These are phyloP conservation scores for Oxystoma pomonae DNA, from an alignment of 2,888 invertebrate genomes.

Conservation along the genomic window DNA sequence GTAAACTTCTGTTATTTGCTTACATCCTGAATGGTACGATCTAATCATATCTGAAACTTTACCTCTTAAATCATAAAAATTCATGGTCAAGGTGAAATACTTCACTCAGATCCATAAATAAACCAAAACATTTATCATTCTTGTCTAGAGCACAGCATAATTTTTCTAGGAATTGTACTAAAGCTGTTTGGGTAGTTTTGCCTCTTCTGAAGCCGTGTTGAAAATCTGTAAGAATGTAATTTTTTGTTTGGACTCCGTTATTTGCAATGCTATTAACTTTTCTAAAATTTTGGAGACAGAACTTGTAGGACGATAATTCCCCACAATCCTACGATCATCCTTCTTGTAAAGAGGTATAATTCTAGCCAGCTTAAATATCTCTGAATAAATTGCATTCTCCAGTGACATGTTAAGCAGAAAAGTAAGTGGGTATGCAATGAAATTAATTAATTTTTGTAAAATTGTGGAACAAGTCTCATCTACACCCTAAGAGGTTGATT, in stretches of 20 bases:
- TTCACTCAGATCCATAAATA: neutral
- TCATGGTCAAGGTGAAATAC: neutral
- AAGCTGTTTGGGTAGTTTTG: no score
- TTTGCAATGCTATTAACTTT: no score
- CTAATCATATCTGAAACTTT: no score
- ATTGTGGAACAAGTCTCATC: neutral
- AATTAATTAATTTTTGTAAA: neutral
- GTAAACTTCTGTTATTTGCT: no score
- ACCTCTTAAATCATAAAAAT: no score
- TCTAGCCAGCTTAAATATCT: neutral
- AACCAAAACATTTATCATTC: neutral
- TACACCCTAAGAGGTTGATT: neutral
- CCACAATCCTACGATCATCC: neutral
- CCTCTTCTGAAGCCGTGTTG: no score
- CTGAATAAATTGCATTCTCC: neutral
- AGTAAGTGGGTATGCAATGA: neutral
- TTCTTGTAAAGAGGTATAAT: neutral
- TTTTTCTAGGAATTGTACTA: no score
- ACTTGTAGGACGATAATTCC: slow-evolving; percentile 1
- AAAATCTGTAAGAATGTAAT: no score
- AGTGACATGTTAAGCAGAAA: slow-evolving; percentile 3
- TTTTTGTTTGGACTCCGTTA: no score
- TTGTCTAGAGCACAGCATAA: neutral
- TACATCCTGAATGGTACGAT: no score
- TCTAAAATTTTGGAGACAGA: neutral